These are phyloP conservation scores for Iphiclides podalirius DNA, from an alignment of 2,888 invertebrate genomes.

Conservation along the genomic window DNA sequence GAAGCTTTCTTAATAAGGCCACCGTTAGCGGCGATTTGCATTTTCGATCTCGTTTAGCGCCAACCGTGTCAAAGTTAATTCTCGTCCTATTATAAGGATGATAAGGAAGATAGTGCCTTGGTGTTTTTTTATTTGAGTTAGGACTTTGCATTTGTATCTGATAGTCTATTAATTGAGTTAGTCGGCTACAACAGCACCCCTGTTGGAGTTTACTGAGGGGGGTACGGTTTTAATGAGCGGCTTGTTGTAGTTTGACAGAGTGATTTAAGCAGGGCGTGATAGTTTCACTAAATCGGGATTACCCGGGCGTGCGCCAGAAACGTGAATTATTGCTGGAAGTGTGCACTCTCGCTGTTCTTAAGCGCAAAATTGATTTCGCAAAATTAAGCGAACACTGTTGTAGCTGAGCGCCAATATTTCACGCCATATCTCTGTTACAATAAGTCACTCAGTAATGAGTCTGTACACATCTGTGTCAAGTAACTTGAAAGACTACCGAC, in stretches of 20 bases:
- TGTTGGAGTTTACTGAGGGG: slow-evolving; percentile 56
- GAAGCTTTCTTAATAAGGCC: slow-evolving; percentile 47
- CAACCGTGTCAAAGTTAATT: slow-evolving; percentile 26
- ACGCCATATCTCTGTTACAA: not conserved
- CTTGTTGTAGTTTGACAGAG: slow-evolving; percentile 73
- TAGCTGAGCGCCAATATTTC: not conserved
- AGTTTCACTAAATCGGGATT: slow-evolving; percentile 73
- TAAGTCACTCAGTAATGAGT: too few relatives aligned
- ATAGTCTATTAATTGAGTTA: slow-evolving; percentile 52
- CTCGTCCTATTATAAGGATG: slow-evolving; percentile 18
- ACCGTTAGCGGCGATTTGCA: slow-evolving; percentile 44
- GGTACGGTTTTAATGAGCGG: slow-evolving; percentile 67
- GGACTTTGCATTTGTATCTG: slow-evolving; percentile 27
- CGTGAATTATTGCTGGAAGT: slow-evolving; percentile 63
- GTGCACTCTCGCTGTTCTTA: slow-evolving; percentile 43
- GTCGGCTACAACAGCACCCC: slow-evolving; percentile 50
- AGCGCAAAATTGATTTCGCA: slow-evolving; percentile 18
- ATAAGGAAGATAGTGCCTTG: slow-evolving; percentile 25
- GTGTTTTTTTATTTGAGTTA: slow-evolving; percentile 29
- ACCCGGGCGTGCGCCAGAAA: slow-evolving; percentile 57
- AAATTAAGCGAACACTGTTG: slow-evolving; percentile 14
- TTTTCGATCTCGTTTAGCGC: slow-evolving; percentile 39
- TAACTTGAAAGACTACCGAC: too few relatives aligned
- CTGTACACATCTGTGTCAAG: too few relatives aligned
- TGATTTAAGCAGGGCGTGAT: slow-evolving; percentile 69